phyloP scores from a whole-genome alignment of 2,797 vertebrate genomes.

The Peromyscus aztecus region DNA sequence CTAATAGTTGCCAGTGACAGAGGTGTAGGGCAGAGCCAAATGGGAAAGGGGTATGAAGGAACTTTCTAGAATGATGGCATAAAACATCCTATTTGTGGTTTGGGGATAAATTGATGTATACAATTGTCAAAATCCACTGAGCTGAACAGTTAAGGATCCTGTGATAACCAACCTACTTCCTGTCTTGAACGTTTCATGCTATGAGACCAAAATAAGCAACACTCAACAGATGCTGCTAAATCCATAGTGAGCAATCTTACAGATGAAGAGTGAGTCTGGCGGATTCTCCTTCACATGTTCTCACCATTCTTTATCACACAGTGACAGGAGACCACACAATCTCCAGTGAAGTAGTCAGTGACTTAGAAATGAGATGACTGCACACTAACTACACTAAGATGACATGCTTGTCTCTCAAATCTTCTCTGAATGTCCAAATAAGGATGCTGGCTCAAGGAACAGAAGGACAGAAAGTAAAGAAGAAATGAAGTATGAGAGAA shows the following conservation, averaged over 20 bases:
- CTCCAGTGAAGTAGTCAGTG: neutral
- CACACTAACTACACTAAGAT: constrained; percentile 34
- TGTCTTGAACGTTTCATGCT: neutral
- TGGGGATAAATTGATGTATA: neutral
- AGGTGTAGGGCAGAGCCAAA: neutral
- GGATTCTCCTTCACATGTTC: neutral
- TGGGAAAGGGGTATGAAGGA: neutral
- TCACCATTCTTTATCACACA: neutral
- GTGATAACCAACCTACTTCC: neutral
- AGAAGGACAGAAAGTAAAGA: neutral
- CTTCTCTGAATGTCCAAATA: constrained; percentile 2
- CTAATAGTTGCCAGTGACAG: neutral
- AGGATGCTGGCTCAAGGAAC: constrained; percentile 21
- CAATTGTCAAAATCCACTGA: neutral
- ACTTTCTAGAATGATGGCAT: neutral
- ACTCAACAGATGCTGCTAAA: neutral
- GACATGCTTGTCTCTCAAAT: constrained; percentile 32
- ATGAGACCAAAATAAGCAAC: neutral
- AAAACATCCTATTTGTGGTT: neutral
- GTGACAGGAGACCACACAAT: neutral
- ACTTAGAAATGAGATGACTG: constrained; percentile 9
- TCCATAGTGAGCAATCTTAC: neutral
- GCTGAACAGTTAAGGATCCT: neutral
- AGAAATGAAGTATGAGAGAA: constrained; percentile 37
- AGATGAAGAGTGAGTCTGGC: neutral